Evolutionary conservation across 2,797 vertebrate genomes (phyloP).

Genomic region (Menidia menidia): DNA sequence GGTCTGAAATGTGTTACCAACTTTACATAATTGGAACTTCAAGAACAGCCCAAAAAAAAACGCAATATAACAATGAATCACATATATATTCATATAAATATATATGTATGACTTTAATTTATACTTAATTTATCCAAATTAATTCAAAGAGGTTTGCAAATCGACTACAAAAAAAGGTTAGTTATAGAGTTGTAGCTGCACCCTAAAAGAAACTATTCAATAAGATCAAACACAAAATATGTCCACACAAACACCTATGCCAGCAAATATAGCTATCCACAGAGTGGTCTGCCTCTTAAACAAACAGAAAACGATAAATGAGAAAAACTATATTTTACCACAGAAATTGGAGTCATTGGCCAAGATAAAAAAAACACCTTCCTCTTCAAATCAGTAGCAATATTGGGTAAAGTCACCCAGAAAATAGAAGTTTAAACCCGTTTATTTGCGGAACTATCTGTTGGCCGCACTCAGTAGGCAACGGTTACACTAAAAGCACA

Average conservation of each 20-base stretch:
- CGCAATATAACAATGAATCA: neutral
- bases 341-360: slow-evolving; percentile 9
- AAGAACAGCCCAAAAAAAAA: neutral
- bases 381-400: slow-evolving; percentile 38
- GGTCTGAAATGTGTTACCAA: neutral
- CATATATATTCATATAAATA: too few species aligned
- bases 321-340: slow-evolving; percentile 17
- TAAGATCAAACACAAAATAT: slow-evolving; percentile 9
- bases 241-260: neutral
- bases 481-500: slow-evolving; percentile 79
- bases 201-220: slow-evolving; percentile 15
- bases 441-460: slow-evolving; percentile 86
- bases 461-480: slow-evolving; percentile 78
- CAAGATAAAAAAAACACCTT: slow-evolving; percentile 24
- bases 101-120: too few species aligned
- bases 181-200: neutral
- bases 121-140: neutral
- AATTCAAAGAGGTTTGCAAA: slow-evolving; percentile 1
- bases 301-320: slow-evolving; percentile 22
- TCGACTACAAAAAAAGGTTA: slow-evolving; percentile 20
- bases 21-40: neutral
- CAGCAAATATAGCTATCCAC: slow-evolving; percentile 25
- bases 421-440: slow-evolving; percentile 81
- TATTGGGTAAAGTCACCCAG: slow-evolving; percentile 72
- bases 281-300: slow-evolving; percentile 37